A percentile compares a stretch with the other conserved stretches of the same genome.
phyloP scores from a whole-genome alignment of 2,113 vertebrate species.

The Okapia johnstoni region DNA sequence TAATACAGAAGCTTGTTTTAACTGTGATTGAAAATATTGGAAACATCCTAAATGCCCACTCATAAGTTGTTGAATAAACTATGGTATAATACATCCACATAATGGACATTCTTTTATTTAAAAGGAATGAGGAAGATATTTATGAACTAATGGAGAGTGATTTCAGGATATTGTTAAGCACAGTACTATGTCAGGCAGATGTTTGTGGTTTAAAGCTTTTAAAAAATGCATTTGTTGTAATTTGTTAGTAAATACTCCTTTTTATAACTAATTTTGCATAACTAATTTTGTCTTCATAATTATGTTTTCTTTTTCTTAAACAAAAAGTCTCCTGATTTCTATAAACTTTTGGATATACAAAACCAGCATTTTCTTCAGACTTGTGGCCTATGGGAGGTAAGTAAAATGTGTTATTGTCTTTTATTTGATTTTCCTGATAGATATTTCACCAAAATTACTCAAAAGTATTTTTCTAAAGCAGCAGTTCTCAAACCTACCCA shows the following conservation, averaged over 20 bases:
- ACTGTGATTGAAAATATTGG: neutral
- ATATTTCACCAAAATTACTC: neutral
- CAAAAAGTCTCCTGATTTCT: neutral
- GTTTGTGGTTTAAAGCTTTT: neutral
- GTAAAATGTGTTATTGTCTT: neutral
- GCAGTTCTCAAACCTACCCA: neutral
- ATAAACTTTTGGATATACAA: neutral
- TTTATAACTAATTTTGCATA: neutral
- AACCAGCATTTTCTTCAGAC: neutral
- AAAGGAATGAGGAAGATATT: neutral
- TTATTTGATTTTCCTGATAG: neutral
- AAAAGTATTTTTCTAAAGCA: neutral
- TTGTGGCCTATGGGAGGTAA: neutral
- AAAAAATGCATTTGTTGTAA: neutral
- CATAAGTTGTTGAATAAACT: neutral
- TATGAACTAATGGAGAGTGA: neutral
- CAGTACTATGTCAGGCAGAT: neutral
- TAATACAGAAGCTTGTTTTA: neutral
- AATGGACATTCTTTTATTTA: neutral
- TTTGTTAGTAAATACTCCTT: neutral
- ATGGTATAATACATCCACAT: neutral
- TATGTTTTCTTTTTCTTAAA: neutral
- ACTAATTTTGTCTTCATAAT: neutral
- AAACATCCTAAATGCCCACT: neutral
- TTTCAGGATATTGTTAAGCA: neutral